Evolutionary conservation across 2,888 invertebrate species (phyloP).

Genomic region (Synanthedon formicaeformis): DNA sequence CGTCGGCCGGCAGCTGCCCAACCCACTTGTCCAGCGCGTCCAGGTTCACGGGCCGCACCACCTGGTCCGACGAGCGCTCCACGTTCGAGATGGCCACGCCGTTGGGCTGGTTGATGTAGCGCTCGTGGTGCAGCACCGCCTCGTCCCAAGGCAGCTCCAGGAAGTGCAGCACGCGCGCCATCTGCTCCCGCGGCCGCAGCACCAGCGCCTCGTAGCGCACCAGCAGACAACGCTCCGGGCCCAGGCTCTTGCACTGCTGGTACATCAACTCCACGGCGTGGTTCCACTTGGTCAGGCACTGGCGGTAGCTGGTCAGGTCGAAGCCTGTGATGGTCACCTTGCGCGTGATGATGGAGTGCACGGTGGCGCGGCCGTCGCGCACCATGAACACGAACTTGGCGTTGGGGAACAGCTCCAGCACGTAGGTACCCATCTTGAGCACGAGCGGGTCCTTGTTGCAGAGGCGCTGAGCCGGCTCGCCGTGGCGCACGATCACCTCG

Average conservation of each 20-base stretch:
- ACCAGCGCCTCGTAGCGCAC: slow-evolving; percentile 98
- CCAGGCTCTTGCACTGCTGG: slow-evolving; percentile 88
- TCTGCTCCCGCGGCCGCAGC: slow-evolving; percentile 89
- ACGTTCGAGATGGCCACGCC: slow-evolving; percentile 96
- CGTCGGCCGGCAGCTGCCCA: slow-evolving; percentile 89
- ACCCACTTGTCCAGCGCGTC: slow-evolving; percentile 96
- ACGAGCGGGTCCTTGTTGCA: slow-evolving; percentile 99
- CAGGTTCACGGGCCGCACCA: slow-evolving; percentile 96
- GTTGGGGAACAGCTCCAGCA: slow-evolving; percentile 95
- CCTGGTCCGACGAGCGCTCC: slow-evolving; percentile 98
- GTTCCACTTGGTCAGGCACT: slow-evolving; percentile 98
- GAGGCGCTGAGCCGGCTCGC: slow-evolving; percentile 91
- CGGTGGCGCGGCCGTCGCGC: slow-evolving; percentile 97
- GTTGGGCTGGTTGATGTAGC: slow-evolving; percentile 94
- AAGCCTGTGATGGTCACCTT: slow-evolving; percentile 91
- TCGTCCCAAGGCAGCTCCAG: slow-evolving; percentile 95
- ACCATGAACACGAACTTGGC: slow-evolving; percentile 99
- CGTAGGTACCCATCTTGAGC: slow-evolving; percentile 93
- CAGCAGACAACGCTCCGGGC: slow-evolving; percentile 82
- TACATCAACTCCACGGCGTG: slow-evolving; percentile 95
- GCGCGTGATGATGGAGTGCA: slow-evolving; percentile 97
- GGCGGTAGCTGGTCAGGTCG: slow-evolving; percentile 92
- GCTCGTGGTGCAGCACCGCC: slow-evolving; percentile 96
- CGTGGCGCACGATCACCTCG: slow-evolving; percentile 96
- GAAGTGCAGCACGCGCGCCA: slow-evolving; percentile 89